These are phyloP conservation scores for Dryobotodes eremita DNA, from an alignment of 2,888 invertebrate genomes.

Conservation along the genomic window DNA sequence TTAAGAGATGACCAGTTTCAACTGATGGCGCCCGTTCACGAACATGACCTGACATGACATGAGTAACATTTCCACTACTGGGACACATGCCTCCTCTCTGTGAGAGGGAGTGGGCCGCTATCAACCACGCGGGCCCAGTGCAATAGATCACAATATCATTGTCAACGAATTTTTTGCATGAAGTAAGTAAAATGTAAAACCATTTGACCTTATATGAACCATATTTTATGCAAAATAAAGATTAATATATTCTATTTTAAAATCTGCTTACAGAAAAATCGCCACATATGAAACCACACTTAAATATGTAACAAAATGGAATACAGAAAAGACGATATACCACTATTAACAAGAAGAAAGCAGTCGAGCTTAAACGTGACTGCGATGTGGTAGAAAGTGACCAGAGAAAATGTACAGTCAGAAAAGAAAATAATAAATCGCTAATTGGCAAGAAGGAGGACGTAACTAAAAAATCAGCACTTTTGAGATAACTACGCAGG, in stretches of 20 bases:
- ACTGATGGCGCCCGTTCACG: no score
- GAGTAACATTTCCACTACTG: no score
- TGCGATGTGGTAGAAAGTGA: slow-evolving; percentile 9
- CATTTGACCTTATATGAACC: neutral
- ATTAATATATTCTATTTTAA: neutral
- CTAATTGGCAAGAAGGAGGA: no score
- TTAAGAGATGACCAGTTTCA: no score
- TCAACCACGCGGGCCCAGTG: neutral
- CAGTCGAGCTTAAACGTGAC: neutral
- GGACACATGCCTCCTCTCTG: neutral
- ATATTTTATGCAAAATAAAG: neutral
- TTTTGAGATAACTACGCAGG: no score
- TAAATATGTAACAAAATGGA: neutral
- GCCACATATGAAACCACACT: slow-evolving; percentile 5
- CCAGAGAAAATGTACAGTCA: slow-evolving; percentile 34
- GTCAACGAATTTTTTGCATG: neutral
- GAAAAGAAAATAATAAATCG: neutral
- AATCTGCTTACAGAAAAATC: neutral
- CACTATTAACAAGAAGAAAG: slow-evolving; percentile 27
- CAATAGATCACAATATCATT: neutral
- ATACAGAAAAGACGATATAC: neutral
- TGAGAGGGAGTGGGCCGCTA: neutral
- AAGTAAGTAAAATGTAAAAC: neutral
- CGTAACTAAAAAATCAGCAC: no score
- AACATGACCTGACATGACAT: no score